Evolutionary conservation across 2,888 invertebrate genomes (phyloP).

Genomic region (Ophion ventricosus): DNA sequence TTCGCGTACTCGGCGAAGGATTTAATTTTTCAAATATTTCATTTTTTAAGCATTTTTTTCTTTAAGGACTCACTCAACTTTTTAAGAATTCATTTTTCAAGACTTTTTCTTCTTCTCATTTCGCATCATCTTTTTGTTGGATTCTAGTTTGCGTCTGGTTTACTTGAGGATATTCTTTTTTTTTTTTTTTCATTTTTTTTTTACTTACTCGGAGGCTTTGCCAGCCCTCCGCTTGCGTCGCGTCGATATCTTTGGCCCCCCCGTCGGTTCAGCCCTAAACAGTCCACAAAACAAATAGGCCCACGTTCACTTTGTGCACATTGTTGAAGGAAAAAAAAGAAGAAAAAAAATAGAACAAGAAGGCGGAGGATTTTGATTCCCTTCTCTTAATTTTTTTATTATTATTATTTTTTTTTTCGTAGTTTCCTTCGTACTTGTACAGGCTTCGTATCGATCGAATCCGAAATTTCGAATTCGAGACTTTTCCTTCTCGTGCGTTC

Average conservation of each 20-base stretch:
- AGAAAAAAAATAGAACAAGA: constrained; percentile 8
- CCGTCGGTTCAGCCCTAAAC: constrained; percentile 87
- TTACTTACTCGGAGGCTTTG: constrained; percentile 84
- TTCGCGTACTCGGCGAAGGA: constrained; percentile 31
- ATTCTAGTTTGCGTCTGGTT: constrained; percentile 53
- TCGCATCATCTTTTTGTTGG: constrained; percentile 50
- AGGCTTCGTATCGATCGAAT: constrained; percentile 54
- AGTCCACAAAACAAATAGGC: constrained; percentile 83
- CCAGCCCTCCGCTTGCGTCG: constrained; percentile 84
- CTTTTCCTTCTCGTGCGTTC: constrained; percentile 7
- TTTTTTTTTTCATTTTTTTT: constrained; percentile 65
- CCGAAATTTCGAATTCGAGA: constrained; percentile 35
- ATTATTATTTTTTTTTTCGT: constrained; percentile 24
- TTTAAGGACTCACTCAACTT: no score
- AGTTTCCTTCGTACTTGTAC: constrained; percentile 28
- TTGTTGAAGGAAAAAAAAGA: constrained; percentile 51
- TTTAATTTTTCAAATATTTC: background rate
- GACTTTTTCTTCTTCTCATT: constrained; percentile 54
- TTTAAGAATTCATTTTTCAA: constrained; percentile 25
- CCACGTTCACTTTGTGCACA: constrained; percentile 79
- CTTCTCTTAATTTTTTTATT: constrained; percentile 27
- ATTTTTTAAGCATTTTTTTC: no score
- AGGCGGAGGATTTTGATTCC: constrained; percentile 43
- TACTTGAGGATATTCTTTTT: constrained; percentile 56
- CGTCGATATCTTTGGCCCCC: constrained; percentile 86